These are phyloP conservation scores for Trachurus trachurus DNA, from an alignment of 2,797 vertebrate species.

Conservation along the genomic window DNA sequence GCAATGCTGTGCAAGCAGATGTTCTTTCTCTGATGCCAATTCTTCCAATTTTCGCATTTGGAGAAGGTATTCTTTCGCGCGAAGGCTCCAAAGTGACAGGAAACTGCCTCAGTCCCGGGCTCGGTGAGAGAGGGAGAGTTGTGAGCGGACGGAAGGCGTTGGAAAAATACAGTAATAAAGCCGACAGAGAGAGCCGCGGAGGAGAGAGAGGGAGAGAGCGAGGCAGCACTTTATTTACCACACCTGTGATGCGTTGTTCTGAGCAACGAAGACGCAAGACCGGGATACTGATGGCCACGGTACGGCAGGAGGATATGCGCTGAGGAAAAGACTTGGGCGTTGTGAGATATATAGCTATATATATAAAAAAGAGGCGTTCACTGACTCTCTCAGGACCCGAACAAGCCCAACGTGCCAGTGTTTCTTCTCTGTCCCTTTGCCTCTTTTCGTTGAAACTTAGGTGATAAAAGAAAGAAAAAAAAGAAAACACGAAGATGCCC, in stretches of 20 bases:
- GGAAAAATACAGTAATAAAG: constrained; percentile 43
- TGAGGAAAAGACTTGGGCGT: constrained; percentile 79
- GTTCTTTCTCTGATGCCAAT: constrained; percentile 80
- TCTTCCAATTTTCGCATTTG: constrained; percentile 66
- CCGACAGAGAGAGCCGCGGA: constrained; percentile 38
- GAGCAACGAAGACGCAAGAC: constrained; percentile 84
- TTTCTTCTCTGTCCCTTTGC: constrained; percentile 49
- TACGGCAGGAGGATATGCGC: constrained; percentile 76
- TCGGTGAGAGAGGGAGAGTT: constrained; percentile 54
- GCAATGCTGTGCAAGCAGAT: constrained; percentile 88
- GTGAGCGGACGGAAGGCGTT: constrained; percentile 52
- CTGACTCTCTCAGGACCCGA: constrained; percentile 72
- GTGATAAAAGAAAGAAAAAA: constrained; percentile 51
- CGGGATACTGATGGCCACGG: constrained; percentile 78
- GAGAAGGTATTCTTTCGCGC: constrained; percentile 65
- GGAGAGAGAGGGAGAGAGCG: constrained; percentile 27
- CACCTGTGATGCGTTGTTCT: constrained; percentile 89
- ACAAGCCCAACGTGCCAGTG: constrained; percentile 35
- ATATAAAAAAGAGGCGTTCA: constrained; percentile 44
- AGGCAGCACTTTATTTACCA: constrained; percentile 78
- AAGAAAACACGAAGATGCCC: constrained; percentile 74
- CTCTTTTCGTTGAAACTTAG: constrained; percentile 68
- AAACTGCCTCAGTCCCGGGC: constrained; percentile 52
- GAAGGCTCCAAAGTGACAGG: constrained; percentile 63
- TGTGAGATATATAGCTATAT: constrained; percentile 24